Percentiles rank a stretch among this genome's conserved stretches.
Evolutionary conservation across 2,888 invertebrate species (phyloP).

Genomic region (Notodonta dromedarius): DNA sequence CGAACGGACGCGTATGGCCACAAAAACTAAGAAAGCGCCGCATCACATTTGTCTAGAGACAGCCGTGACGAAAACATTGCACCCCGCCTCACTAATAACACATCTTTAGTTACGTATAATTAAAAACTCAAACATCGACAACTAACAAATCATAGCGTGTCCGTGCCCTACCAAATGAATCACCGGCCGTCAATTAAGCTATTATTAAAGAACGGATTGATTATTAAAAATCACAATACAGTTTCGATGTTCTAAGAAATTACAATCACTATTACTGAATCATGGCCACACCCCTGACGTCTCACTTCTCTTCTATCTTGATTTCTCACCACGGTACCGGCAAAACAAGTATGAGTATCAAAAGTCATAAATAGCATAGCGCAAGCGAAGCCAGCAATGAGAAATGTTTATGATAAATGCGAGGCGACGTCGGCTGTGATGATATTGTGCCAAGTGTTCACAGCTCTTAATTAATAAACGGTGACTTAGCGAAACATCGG

Average conservation of each 20-base stretch:
- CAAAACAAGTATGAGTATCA: conserved; percentile 68
- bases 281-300: conserved; percentile 73
- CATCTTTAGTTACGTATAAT: conserved; percentile 78
- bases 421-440: conserved; percentile 48
- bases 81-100: conserved; percentile 74
- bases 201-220: conserved; percentile 65
- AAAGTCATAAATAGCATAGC: conserved; percentile 61
- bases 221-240: conserved; percentile 68
- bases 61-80: conserved; percentile 68
- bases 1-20: background rate
- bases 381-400: conserved; percentile 57
- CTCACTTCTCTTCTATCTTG: conserved; percentile 68
- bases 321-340: conserved; percentile 66
- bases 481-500: conserved; percentile 65
- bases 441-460: conserved; percentile 48
- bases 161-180: conserved; percentile 65
- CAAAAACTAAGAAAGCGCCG: conserved; percentile 38
- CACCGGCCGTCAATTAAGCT: conserved; percentile 74
- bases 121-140: conserved; percentile 81
- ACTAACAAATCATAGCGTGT: conserved; percentile 70
- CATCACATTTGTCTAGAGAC: conserved; percentile 56
- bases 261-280: conserved; percentile 61
- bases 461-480: conserved; percentile 76
- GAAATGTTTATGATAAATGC: conserved; percentile 67
- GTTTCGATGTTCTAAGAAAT: conserved; percentile 59